A percentile compares a stretch with the other conserved stretches of the same genome.
phyloP scores from a whole-genome alignment of 2,888 invertebrate genomes.

The Apotomis turbidana region DNA sequence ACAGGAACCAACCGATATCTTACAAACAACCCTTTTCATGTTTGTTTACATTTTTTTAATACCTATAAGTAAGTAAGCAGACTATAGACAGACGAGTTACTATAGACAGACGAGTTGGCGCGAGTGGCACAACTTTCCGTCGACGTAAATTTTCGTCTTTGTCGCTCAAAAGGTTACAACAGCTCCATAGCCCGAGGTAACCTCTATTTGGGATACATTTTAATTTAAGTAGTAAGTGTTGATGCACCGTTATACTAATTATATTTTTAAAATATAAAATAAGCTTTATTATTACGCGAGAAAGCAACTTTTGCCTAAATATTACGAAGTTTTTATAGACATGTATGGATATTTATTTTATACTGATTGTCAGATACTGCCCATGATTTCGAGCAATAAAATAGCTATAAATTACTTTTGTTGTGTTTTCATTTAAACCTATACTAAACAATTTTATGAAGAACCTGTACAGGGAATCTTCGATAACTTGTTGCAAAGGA shows the following conservation, averaged over 20 bases:
- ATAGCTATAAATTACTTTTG: conserved; percentile 43
- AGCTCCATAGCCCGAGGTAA: neutral
- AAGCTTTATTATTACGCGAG: conserved; percentile 27
- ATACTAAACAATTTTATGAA: too few relatives aligned
- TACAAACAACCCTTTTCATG: too few relatives aligned
- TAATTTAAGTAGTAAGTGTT: conserved; percentile 19
- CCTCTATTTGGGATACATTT: neutral
- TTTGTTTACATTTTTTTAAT: too few relatives aligned
- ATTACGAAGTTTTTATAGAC: conserved; percentile 35
- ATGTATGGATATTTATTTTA: conserved; percentile 38
- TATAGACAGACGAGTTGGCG: too few relatives aligned
- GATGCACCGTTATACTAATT: conserved; percentile 29
- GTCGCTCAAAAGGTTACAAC: neutral
- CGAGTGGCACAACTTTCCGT: too few relatives aligned
- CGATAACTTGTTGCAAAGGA: too few relatives aligned
- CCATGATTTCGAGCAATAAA: conserved; percentile 44
- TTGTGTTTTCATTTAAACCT: too few relatives aligned
- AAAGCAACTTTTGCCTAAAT: conserved; percentile 34
- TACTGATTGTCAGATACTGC: conserved; percentile 40
- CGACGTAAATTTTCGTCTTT: too few relatives aligned
- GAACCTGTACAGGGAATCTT: too few relatives aligned
- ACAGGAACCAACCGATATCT: too few relatives aligned
- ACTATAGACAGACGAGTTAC: too few relatives aligned
- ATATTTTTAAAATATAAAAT: neutral
- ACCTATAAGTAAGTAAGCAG: too few relatives aligned